These are phyloP conservation scores for Drosophila lowei DNA, from an alignment of 1,140 invertebrate species.

Conservation along the genomic window DNA sequence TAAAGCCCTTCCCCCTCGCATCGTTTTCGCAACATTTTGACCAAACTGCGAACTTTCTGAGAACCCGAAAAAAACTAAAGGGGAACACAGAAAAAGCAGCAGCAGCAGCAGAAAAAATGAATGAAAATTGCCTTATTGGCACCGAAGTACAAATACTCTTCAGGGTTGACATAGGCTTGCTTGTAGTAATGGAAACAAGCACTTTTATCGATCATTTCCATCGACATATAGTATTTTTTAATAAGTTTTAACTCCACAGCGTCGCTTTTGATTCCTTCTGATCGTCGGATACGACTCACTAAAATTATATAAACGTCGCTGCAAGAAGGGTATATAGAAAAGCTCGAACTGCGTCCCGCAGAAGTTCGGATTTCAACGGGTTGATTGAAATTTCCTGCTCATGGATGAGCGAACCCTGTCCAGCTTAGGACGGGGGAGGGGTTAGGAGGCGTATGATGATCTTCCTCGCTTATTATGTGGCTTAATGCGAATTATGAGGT, in stretches of 20 bases:
- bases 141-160: too few species aligned
- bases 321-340: conserved; percentile 7
- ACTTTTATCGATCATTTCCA: too few species aligned
- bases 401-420: conserved; percentile 7
- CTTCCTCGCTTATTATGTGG: conserved; percentile 35
- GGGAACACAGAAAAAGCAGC: not conserved
- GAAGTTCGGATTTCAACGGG: conserved; percentile 42
- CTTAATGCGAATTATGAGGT: conserved; percentile 68
- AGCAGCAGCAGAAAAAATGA: too few species aligned
- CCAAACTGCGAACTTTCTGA: conserved; percentile 26
- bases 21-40: conserved; percentile 41
- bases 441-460: conserved; percentile 1
- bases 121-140: too few species aligned
- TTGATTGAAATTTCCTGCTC: conserved; percentile 72
- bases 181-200: too few species aligned
- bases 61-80: conserved; percentile 22
- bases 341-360: not conserved
- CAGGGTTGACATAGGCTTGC: too few species aligned
- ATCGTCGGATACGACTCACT: too few species aligned
- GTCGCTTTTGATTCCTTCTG: too few species aligned
- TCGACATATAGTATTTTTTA: too few species aligned
- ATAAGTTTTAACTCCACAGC: too few species aligned
- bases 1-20: conserved; percentile 26
- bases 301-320: too few species aligned
- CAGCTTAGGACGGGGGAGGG: conserved; percentile 21